Evolutionary conservation across 2,797 vertebrate species (phyloP), one percentile per base, ranked within the genome.

Genomic region (Tapera naevia): DNA sequence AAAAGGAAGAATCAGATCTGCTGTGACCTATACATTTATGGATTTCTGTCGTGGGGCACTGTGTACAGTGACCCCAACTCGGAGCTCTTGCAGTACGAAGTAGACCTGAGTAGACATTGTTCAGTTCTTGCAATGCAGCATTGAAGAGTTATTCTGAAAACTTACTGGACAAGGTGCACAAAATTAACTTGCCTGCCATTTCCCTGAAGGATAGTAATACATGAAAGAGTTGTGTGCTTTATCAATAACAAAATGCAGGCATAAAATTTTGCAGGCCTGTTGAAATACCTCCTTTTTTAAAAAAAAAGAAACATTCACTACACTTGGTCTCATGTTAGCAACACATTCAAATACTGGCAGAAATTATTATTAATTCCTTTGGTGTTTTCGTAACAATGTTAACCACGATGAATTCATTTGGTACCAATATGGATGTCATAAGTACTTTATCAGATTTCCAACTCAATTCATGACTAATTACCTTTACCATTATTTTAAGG

Each of bases 361-460:
- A 93, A 95, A 84, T 96, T 58, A 64, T 94, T 96, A 94, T 86
- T 96, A 96, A 96, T 97, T 95, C 84, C 69, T 84, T 82, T 86
- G 60, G 58, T 82, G 74, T 95, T 97, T 92, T 89, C 92, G 23
- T 67, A 89, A 72, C 85, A 95, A 87, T 88, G 88, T 72, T 91
- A 95, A 85, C 87, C 91, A 94, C 93, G 74, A 96, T 96, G 97
- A 95, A 97, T 91, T 97, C 67, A 95, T 93, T 97, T 94, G 83
- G 79, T 85, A 86, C 92, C 95, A 97, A 94, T 95, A 90, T 88
- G 80, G 75, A 83, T 97, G 92, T 95, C 85, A 85, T 96, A 96
- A 95, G 82, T 95, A 93, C 75, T 97, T 96, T 96, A 95, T 95
- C 91, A 93, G 67, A 96, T 96, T 97, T 97, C 88, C 76, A 93